Percentiles rank a stretch among this genome's conserved stretches.
Conservation (phyloP, 2,113 vertebrate species). For the Neofelis nebulosa region DNA sequence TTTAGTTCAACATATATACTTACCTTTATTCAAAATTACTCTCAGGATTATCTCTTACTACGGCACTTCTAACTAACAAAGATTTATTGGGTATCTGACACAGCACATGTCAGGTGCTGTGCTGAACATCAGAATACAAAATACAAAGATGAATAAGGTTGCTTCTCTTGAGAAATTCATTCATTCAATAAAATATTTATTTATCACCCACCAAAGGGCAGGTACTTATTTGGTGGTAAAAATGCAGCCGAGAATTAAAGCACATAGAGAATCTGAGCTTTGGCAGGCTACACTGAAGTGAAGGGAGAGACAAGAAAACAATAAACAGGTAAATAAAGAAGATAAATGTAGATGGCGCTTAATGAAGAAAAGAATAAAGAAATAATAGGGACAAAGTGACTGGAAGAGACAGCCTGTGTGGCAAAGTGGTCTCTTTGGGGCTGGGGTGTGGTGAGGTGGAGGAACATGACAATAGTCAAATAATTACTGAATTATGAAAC, state of each 20-base stretch:
- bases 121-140: not conserved
- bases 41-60: not conserved
- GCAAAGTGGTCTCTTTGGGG: not conserved
- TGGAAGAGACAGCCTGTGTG: not conserved
- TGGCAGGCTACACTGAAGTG: not conserved
- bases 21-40: not conserved
- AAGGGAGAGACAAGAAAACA: not conserved
- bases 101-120: not conserved
- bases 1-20: not conserved
- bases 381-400: not conserved
- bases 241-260: not conserved
- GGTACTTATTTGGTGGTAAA: not conserved
- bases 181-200: not conserved
- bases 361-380: not conserved
- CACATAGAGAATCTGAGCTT: not conserved
- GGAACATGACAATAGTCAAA: not conserved
- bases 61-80: not conserved
- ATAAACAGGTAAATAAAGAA: not conserved
- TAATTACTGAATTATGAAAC: not conserved
- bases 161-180: slow-evolving; percentile 14
- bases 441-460: not conserved
- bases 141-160: not conserved
- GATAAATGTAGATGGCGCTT: not conserved
- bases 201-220: not conserved
- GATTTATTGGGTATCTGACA: not conserved